Evolutionary conservation across 1,140 invertebrate species (phyloP).

Genomic region (Agrypnia vestita): DNA sequence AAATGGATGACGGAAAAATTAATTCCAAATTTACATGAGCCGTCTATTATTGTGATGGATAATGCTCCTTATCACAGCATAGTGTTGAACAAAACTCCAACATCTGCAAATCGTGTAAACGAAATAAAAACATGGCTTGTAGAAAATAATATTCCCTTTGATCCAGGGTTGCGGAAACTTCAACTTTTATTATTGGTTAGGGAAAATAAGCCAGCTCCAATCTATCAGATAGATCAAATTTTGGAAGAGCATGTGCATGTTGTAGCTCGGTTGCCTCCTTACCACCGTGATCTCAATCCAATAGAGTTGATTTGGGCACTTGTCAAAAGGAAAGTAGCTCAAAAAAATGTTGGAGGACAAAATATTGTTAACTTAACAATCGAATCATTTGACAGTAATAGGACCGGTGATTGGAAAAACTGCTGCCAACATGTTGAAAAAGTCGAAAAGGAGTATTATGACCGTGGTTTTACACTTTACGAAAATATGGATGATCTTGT

Average conservation of each 20-base stretch:
- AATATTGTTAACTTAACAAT: too few relatives aligned
- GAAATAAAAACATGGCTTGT: constrained; percentile 51
- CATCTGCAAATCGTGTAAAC: constrained; percentile 28
- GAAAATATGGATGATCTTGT: too few relatives aligned
- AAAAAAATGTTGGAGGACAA: too few relatives aligned
- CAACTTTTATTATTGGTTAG: constrained; percentile 25
- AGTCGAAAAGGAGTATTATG: too few relatives aligned
- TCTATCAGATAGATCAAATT: constrained; percentile 46
- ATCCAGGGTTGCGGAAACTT: constrained; percentile 36
- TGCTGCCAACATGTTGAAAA: too few relatives aligned
- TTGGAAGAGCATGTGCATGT: constrained; percentile 37
- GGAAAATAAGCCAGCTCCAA: constrained; percentile 28
- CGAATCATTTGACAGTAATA: too few relatives aligned
- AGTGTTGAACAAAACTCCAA: constrained; percentile 46
- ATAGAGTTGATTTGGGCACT: constrained; percentile 50
- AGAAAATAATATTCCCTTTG: constrained; percentile 50
- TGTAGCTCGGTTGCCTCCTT: constrained; percentile 40
- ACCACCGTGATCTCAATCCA: constrained; percentile 49
- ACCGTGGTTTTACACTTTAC: too few relatives aligned
- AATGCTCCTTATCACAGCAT: too few relatives aligned
- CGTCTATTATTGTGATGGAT: too few relatives aligned
- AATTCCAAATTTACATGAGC: too few relatives aligned
- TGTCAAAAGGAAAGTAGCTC: constrained; percentile 24
- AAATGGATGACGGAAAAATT: too few relatives aligned
- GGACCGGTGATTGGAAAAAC: too few relatives aligned